Evolutionary conservation across 2,797 vertebrate genomes (phyloP), one percentile per base, ranked within the genome.

Genomic region (Spizella passerina): DNA sequence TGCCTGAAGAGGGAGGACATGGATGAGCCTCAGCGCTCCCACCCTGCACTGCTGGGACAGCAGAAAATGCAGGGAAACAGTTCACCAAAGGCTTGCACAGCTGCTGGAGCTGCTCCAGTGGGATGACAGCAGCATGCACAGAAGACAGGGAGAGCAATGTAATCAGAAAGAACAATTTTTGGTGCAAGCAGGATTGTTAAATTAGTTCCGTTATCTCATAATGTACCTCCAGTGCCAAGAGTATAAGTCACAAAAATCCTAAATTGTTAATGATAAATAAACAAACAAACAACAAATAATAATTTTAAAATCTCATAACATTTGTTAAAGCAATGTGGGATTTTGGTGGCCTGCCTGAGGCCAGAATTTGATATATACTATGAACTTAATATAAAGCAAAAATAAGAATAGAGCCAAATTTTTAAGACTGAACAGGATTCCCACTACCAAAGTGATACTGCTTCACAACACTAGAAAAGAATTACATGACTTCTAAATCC

Each of bases 51-150:
- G 21, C 2, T 1, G 6, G 38, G 23, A 4, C 47, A 36, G 53
- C 39, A 70, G 65, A 77, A 65, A 66, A 73, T 14, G 2, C 17
- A 55, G 44, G 23, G 43, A 49, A n/a, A 23, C 27, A 26, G 19
- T 8, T 86, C 87, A 44, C 46, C 38, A 24, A 53, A 73, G 23
- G 18, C n/a, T 5, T 4, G 1, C 52, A 26, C 34, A 38, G 1
- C 26, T 11, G 7, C 39, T 3, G 0, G 23, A 49, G 18, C 69
- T 44, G 20, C 77, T 72, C 61, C 64, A 39, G 38, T 5, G 4
- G 49, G 12, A 52, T 1, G 3, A 32, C 0, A 61, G 17, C 5
- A 73, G 38, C 2, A 2, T 12, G 43, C 22, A 65, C 38, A 38
- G 65, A 83, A 64, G 32, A 68, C 7, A 80, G 18, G 4, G 12